Evolutionary conservation across 2,888 invertebrate genomes (phyloP).

Genomic region (Drosophila borborema): DNA sequence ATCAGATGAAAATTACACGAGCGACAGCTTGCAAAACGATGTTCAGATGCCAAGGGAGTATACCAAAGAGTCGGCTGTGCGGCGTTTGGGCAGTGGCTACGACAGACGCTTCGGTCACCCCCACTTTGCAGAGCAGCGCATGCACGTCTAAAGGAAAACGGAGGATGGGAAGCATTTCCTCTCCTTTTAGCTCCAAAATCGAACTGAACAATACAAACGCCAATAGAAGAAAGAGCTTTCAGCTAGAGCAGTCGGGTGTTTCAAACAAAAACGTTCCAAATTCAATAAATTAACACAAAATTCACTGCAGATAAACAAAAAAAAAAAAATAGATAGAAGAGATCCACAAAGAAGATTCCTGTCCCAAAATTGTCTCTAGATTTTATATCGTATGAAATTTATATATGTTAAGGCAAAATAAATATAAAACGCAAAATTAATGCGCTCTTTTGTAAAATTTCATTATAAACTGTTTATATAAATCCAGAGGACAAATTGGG

Average conservation of each 20-base stretch:
- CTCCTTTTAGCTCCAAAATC: neutral
- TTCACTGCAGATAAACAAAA: neutral
- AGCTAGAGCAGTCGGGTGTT: neutral
- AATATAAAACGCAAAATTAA: neutral
- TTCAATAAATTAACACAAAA: slow-evolving; percentile 4
- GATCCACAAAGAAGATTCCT: neutral
- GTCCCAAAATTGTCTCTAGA: slow-evolving; percentile 7
- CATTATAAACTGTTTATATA: neutral
- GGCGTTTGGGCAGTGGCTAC: slow-evolving; percentile 16
- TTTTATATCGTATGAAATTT: neutral
- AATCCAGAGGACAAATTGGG: neutral
- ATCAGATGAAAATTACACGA: neutral
- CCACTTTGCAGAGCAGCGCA: neutral
- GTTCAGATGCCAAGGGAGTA: slow-evolving; percentile 35
- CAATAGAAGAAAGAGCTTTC: neutral
- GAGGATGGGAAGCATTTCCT: neutral
- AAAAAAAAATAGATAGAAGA: neutral
- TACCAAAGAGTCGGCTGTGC: slow-evolving; percentile 48
- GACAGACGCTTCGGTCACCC: slow-evolving; percentile 13
- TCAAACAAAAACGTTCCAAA: neutral
- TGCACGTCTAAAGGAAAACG: neutral
- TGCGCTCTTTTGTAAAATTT: slow-evolving; percentile 4
- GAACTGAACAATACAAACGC: neutral
- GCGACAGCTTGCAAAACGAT: neutral
- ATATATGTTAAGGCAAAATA: neutral